These are phyloP conservation scores for Cottoperca gobio DNA, from an alignment of 2,797 vertebrate genomes.

Conservation along the genomic window DNA sequence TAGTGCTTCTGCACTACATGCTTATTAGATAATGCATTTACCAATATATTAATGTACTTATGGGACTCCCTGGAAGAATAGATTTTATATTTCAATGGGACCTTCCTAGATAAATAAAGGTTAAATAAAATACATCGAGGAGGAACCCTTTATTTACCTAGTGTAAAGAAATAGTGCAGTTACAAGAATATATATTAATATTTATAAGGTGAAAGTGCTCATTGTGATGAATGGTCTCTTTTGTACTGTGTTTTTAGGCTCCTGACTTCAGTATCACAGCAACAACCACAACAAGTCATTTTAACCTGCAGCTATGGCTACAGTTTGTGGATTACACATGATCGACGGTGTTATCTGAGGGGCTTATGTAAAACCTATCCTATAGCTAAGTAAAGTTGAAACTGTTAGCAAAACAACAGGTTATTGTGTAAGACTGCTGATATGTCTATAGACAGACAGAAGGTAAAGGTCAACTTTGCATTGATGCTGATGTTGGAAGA, in stretches of 20 bases:
- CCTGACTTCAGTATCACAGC: neutral
- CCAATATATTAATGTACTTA: neutral
- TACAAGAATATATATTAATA: neutral
- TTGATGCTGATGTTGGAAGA: conserved; percentile 54
- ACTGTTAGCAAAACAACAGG: conserved; percentile 16
- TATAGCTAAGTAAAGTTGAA: conserved; percentile 32
- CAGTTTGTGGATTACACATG: neutral
- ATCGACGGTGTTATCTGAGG: neutral
- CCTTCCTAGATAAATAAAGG: too few species aligned
- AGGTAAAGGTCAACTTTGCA: conserved; percentile 51
- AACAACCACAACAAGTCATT: neutral
- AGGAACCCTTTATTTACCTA: neutral
- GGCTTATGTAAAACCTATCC: conserved; percentile 5
- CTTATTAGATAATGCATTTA: neutral
- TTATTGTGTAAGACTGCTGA: conserved; percentile 45
- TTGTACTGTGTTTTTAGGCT: neutral
- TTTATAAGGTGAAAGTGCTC: neutral
- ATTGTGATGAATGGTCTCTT: neutral
- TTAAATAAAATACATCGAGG: neutral
- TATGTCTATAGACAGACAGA: conserved; percentile 4
- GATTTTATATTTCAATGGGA: too few species aligned
- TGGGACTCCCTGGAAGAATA: neutral
- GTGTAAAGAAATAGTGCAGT: neutral
- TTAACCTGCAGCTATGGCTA: neutral
- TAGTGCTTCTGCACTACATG: neutral